A percentile compares a stretch with the other conserved stretches of the same genome.
Evolutionary conservation across 2,113 vertebrate species (phyloP).

Genomic region (Leptocoma aspasia): DNA sequence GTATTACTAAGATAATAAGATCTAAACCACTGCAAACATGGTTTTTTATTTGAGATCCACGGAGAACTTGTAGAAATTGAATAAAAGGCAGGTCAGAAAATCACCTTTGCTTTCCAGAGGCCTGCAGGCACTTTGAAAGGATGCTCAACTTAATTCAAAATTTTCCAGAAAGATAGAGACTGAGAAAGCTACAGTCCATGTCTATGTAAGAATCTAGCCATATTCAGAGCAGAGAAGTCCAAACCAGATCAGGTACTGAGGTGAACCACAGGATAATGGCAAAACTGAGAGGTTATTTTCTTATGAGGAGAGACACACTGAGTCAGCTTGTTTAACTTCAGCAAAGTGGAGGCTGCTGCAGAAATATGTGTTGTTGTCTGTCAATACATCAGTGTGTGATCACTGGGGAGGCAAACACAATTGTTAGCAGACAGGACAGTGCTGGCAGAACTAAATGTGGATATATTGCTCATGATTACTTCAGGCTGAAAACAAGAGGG

Average conservation of each 20-base stretch:
- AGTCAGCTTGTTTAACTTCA: constrained; percentile 12
- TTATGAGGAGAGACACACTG: neutral
- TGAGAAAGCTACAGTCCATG: neutral
- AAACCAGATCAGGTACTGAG: neutral
- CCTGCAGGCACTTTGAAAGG: neutral
- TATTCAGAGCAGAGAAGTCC: neutral
- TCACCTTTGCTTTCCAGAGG: neutral
- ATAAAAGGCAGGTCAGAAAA: neutral
- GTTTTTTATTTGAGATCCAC: neutral
- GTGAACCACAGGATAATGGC: neutral
- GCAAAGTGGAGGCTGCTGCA: neutral
- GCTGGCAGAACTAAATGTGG: neutral
- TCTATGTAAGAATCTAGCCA: neutral
- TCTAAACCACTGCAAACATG: neutral
- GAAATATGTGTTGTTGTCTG: neutral
- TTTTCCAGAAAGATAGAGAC: neutral
- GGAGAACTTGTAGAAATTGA: neutral
- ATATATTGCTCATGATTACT: neutral
- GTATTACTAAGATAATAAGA: neutral
- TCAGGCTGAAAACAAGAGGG: neutral
- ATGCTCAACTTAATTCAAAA: neutral
- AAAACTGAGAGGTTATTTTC: neutral
- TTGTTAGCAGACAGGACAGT: constrained; percentile 1
- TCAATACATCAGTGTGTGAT: neutral
- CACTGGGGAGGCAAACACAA: neutral